Evolutionary conservation across 2,888 invertebrate genomes (phyloP), one percentile per base, ranked within the genome.

Genomic region (Euplexia lucipara): DNA sequence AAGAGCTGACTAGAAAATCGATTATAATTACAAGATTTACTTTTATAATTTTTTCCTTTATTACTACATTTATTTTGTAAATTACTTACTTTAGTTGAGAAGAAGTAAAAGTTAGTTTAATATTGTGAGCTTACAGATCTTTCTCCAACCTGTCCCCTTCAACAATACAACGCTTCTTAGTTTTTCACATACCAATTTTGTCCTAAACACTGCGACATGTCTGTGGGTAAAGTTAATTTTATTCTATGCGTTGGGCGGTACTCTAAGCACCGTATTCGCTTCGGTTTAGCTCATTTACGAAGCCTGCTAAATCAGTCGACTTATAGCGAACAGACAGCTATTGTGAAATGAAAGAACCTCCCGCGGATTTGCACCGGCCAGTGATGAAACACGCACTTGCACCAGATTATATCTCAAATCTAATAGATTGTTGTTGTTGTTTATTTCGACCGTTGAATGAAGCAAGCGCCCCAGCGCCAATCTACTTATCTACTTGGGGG

Each of bases 341-440:
- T 90, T 90, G 90, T 86, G 89, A 85, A 90, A 89, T 79, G 75
- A 86, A 82, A 86, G 88, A 91, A 90, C 89, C 89, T 88, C 89
- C 90, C 78, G 88, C 83, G 77, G 89, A 86, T 88, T 87, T 86
- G 85, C 86, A 83, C 87, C 84, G 80, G 82, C 72, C 73, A 78
- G 81, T 88, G 88, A 86, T 87, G 89, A 88, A 91, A 91, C 86
- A 86, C 85, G 87, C 84, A 85, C 86, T 89, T 83, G 86, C 82
- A 83, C 86, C 72, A 83, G 91, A 89, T 90, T 82, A 77, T 86
- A 91, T 91, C 90, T 87, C 67, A 73, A 81, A 87, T 86, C 84
- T 90, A 85, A 90, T 85, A 85, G 87, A 86, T 86, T 83, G 84
- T 85, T 84, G 82, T 83, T 85, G 79, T 86, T 84, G 83, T 86